Base-by-base conservation (phyloP, 2,888 invertebrate genomes). In the Poecilobothrus nobilitatus region DNA sequence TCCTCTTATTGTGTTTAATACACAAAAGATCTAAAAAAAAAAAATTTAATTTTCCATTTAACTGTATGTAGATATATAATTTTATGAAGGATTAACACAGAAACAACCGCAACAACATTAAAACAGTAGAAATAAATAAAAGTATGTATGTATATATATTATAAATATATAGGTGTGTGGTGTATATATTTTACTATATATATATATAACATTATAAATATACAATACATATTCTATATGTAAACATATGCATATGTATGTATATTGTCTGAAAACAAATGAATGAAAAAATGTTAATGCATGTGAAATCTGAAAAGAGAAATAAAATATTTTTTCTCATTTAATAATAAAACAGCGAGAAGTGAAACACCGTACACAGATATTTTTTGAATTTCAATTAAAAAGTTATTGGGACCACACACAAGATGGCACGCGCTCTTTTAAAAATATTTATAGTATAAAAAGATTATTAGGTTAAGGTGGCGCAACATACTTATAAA, bases 401-500 rank as follows among this genome's bases (percentile, higher is more conserved):
- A 63, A 27, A 84, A 84, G 84, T 84, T 73, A 84, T 80, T 72
- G 2, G 83, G 88, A 88, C 88, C 88, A 88, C 89, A 88, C 88
- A 88, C 85, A 84, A 85, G 80, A 88, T 85, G 88, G 88, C 88
- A 89, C 89, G 88, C 88, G 89, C 87, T 73, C 71, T 67, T 70
- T 72, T 72, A 72, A 74, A 74, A 74, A 74, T 73, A 74, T 73
- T 69, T 70, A n/a, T 9, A 4, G 10, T 62, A 62, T 20, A 62
- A 62, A 20, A 20, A 2, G 21, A n/a, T 62, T 62, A n/a, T 64
- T 68, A 53, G 65, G 68, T 66, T 66, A 68, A 71, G 67, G 68
- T 71, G 68, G 69, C 69, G 68, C 70, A 71, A 66, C 65, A 67
- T 69, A 67, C 22, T 70, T 68, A 65, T 44, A 72, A 75, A 71